A percentile compares a stretch with the other conserved stretches of the same genome.
These are phyloP conservation scores for Siniperca scherzeri DNA, from an alignment of 2,797 vertebrate genomes.

Conservation along the genomic window DNA sequence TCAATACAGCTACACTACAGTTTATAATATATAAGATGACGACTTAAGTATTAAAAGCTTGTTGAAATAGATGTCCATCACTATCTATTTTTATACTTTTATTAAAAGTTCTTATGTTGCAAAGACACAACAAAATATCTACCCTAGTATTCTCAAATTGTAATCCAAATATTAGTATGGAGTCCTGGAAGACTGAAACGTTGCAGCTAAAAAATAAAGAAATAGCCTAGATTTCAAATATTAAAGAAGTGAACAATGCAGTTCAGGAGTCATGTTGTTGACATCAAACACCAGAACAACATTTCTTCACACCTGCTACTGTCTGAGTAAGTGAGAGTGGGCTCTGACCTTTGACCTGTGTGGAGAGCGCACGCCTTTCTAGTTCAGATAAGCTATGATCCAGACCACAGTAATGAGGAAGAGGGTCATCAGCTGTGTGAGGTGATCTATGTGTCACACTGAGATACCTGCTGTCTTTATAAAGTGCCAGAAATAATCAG, in stretches of 20 bases:
- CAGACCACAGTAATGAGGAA: slow-evolving; percentile 67
- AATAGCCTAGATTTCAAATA: background rate
- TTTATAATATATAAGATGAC: background rate
- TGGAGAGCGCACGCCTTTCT: background rate
- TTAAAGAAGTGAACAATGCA: slow-evolving; percentile 14
- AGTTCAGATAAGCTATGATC: slow-evolving; percentile 29
- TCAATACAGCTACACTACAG: background rate
- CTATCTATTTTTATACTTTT: background rate
- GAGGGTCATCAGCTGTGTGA: slow-evolving; percentile 45
- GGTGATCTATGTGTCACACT: slow-evolving; percentile 43
- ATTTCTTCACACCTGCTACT: slow-evolving; percentile 72
- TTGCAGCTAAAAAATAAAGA: background rate
- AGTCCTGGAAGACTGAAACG: background rate
- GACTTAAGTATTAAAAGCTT: background rate
- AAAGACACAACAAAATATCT: background rate
- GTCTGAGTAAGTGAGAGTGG: slow-evolving; percentile 36
- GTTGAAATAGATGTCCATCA: background rate
- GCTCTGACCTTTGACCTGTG: slow-evolving; percentile 62
- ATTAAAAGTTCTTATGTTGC: background rate
- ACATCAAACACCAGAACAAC: slow-evolving; percentile 14
- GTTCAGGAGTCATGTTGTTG: slow-evolving; percentile 11
- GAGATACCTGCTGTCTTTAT: slow-evolving; percentile 68
- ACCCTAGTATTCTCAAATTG: background rate
- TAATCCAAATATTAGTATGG: background rate
- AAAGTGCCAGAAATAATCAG: slow-evolving; percentile 38